Base-by-base conservation (phyloP, 2,888 invertebrate species). In the Lacanobia wlatinum region DNA sequence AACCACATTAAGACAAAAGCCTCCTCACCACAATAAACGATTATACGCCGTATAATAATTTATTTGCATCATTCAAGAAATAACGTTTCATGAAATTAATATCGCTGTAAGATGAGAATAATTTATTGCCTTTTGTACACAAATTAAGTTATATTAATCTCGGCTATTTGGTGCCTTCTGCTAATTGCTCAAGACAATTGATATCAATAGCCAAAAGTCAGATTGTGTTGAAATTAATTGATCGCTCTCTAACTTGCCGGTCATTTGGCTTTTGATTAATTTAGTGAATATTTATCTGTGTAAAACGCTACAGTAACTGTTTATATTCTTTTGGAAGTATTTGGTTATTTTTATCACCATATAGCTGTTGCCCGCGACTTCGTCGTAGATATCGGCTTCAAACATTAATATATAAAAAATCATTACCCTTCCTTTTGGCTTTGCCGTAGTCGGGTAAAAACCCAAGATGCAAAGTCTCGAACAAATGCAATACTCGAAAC, bases 121-220 rank as follows among this genome's bases (percentile, higher is more conserved):
- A 86, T 83, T 83, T 69, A 83, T 84, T 66, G 75, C 66, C 65
- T 76, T 76, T 78, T 63, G 73, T 82, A 74, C 56, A 70, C 65
- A 78, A 77, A 83, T 78, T 73, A 82, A 55, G 62, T 77, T 55
- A 76, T 80, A 86, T 84, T 76, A 82, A 83, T 84, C 63, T 66
- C 50, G 50, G 76, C 64, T 67, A 78, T 79, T 84, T 78, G 71
- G 76, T 66, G 55, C 71, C 53, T 52, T 50, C 78, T 69, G 60
- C 28, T 75, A 78, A 84, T 81, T 80, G 74, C 53, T 23, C 60
- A 7, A 56, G 61, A 73, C 60, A 77, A 85, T 86, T 80, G 59
- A 78, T 84, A 83, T 78, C 78, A 77, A 84, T 86, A 58, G 50
- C 43, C 59, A 65, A 28, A 63, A 76, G 64, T 71, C 40, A 60